A percentile compares a stretch with the other conserved stretches of the same genome.
Evolutionary conservation across 2,113 vertebrate species (phyloP).

Genomic region (Lonchura striata): DNA sequence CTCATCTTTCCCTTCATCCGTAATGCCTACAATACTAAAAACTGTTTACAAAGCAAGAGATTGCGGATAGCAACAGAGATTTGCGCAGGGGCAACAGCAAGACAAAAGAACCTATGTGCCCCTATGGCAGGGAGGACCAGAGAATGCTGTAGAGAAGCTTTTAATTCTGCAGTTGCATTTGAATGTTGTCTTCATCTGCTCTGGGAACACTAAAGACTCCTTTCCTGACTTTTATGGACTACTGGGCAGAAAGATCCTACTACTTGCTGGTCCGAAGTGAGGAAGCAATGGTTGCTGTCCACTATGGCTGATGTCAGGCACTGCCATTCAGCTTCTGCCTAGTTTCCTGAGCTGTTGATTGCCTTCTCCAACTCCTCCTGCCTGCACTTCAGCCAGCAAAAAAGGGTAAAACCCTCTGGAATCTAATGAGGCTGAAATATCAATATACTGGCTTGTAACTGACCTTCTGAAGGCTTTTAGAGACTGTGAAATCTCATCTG

Average conservation of each 20-base stretch:
- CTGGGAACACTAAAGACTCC: background rate
- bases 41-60: background rate
- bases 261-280: background rate
- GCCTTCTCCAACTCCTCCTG: background rate
- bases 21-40: background rate
- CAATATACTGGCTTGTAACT: background rate
- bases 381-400: rapidly evolving
- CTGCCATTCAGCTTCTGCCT: background rate
- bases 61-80: no score
- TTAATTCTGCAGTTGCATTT: background rate
- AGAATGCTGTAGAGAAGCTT: background rate
- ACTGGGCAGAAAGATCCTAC: background rate
- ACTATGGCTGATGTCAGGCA: background rate
- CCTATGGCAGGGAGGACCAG: background rate
- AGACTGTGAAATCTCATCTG: background rate
- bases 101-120: background rate
- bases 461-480: background rate
- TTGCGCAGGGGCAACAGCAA: rapidly evolving
- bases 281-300: background rate
- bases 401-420: background rate
- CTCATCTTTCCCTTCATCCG: background rate
- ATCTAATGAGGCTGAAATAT: background rate
- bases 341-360: background rate
- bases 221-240: background rate
- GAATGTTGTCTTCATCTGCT: background rate